A percentile compares a stretch with the other conserved stretches of the same genome.
phyloP scores from a whole-genome alignment of 2,113 vertebrate species.

The Heterocephalus glaber region DNA sequence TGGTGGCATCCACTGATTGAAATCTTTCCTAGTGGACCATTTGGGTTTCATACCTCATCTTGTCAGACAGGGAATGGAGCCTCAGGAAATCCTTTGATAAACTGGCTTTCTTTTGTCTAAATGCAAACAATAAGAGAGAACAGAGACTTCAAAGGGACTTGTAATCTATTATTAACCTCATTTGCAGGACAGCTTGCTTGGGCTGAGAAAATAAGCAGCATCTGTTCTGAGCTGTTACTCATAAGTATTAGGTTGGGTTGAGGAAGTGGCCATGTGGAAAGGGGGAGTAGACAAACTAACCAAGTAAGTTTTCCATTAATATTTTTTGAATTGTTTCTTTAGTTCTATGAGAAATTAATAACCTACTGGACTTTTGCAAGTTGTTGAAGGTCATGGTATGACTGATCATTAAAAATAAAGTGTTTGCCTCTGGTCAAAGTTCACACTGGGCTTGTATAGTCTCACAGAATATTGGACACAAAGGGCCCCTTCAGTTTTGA shows the following conservation, averaged over 20 bases:
- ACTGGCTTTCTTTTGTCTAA: slow-evolving; percentile 47
- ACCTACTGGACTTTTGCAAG: background rate
- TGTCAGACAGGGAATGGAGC: background rate
- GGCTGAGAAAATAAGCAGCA: slow-evolving; percentile 51
- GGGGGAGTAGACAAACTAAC: slow-evolving; percentile 18
- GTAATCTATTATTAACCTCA: slow-evolving; percentile 53
- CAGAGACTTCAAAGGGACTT: background rate
- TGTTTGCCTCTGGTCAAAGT: slow-evolving; percentile 45
- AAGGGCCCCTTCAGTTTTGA: background rate
- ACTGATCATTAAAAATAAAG: slow-evolving; percentile 43
- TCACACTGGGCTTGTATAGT: background rate
- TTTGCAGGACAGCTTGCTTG: slow-evolving; percentile 46
- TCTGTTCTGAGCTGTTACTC: slow-evolving; percentile 54
- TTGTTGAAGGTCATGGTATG: background rate
- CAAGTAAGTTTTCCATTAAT: slow-evolving; percentile 52
- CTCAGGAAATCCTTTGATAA: slow-evolving; percentile 45
- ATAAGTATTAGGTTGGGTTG: slow-evolving; percentile 3
- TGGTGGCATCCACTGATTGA: background rate
- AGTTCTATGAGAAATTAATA: slow-evolving; percentile 34
- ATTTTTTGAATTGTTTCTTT: slow-evolving; percentile 49
- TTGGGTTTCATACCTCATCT: slow-evolving; percentile 19
- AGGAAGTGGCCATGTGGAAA: slow-evolving; percentile 51
- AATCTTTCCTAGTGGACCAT: background rate
- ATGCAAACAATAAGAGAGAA: slow-evolving; percentile 38
- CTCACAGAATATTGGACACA: background rate